Percentiles rank a stretch among this genome's conserved stretches.
Evolutionary conservation across 2,113 vertebrate genomes (phyloP).

Genomic region (Malurus elegans): DNA sequence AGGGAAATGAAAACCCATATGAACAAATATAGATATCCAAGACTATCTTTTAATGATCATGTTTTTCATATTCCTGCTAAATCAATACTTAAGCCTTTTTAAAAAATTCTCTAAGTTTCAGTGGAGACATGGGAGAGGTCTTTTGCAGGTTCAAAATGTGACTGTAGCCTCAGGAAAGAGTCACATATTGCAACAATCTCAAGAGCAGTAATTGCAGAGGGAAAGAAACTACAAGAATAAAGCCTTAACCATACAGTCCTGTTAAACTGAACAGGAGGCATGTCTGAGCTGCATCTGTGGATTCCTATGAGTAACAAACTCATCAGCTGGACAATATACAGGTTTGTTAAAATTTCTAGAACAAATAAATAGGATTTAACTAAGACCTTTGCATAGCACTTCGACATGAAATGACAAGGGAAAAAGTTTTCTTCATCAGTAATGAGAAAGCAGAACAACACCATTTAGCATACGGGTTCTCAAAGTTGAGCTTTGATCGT

Average conservation of each 20-base stretch:
- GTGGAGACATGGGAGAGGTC: neutral
- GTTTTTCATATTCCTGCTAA: neutral
- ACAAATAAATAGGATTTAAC: neutral
- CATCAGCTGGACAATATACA: neutral
- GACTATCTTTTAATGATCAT: neutral
- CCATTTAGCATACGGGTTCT: neutral
- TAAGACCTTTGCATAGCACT: neutral
- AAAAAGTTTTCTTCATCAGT: neutral
- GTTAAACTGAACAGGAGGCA: neutral
- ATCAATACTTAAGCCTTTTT: neutral
- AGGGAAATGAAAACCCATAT: neutral
- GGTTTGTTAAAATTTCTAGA: neutral
- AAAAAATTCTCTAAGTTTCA: neutral
- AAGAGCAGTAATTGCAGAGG: neutral
- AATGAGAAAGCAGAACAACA: neutral
- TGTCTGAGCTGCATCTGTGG: neutral
- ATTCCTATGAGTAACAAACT: neutral
- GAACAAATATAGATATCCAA: neutral
- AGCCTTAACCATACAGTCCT: neutral
- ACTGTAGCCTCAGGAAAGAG: neutral
- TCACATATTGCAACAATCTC: neutral
- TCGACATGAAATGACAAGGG: neutral
- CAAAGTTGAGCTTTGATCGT: neutral
- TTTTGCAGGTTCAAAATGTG: neutral
- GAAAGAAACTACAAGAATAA: neutral